These are phyloP conservation scores for Lasiommata megera DNA, from an alignment of 2,888 invertebrate genomes.

Conservation along the genomic window DNA sequence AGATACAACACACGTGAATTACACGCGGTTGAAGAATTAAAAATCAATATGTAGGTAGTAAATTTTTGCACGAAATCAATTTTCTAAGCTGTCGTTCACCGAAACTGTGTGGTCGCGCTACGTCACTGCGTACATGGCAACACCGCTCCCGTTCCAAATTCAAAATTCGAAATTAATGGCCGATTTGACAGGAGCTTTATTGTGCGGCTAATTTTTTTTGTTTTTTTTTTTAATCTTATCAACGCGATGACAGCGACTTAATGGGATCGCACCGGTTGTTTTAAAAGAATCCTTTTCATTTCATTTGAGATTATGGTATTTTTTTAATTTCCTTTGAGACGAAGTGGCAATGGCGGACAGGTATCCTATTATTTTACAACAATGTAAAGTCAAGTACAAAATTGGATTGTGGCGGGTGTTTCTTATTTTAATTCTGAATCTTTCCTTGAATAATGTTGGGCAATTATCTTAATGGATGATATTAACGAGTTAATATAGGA, in stretches of 20 bases:
- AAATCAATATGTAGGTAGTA: too few relatives aligned
- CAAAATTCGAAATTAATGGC: conserved; percentile 76
- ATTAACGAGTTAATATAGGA: not conserved
- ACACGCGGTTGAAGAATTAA: too few relatives aligned
- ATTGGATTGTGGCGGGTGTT: conserved; percentile 1
- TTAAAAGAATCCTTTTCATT: conserved; percentile 64
- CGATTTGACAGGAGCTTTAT: conserved; percentile 80
- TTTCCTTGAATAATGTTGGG: conserved; percentile 1
- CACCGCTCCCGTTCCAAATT: conserved; percentile 76
- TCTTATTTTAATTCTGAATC: not conserved
- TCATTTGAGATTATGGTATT: conserved; percentile 42
- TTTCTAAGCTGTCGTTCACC: conserved; percentile 50
- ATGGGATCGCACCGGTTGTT: conserved; percentile 71
- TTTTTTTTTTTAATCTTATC: conserved; percentile 70
- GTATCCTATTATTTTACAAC: conserved; percentile 28
- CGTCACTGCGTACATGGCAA: conserved; percentile 32
- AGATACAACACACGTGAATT: too few relatives aligned
- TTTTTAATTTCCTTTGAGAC: conserved; percentile 39
- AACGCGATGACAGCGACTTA: conserved; percentile 78
- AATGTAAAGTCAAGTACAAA: conserved; percentile 25
- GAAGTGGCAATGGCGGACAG: conserved; percentile 26
- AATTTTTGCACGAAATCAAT: conserved; percentile 44
- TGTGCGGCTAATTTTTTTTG: conserved; percentile 74
- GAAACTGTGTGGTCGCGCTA: conserved; percentile 32
- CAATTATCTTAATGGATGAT: conserved; percentile 3